These are phyloP conservation scores for Paradoxurus hermaphroditus DNA, from an alignment of 2,113 vertebrate species.

Conservation along the genomic window DNA sequence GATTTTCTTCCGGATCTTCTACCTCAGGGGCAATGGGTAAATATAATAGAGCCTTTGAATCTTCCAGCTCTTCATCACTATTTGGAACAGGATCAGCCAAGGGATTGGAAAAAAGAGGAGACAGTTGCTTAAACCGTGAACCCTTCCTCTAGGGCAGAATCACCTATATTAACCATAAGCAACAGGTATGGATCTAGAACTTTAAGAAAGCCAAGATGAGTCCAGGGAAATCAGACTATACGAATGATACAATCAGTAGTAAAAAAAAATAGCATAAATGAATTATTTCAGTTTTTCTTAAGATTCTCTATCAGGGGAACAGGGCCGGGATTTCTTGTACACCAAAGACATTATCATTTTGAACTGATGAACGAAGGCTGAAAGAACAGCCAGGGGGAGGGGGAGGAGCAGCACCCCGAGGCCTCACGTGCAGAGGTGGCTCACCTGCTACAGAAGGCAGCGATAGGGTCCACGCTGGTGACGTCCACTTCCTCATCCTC, in stretches of 20 bases:
- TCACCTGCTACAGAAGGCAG: constrained; percentile 97
- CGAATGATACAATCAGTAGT: background rate
- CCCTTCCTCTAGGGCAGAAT: constrained; percentile 58
- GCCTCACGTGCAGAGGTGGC: fast-evolving
- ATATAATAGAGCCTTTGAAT: constrained; percentile 95
- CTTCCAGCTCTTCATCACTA: constrained; percentile 97
- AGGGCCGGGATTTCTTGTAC: background rate
- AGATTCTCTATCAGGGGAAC: background rate
- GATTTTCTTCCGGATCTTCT: constrained; percentile 98
- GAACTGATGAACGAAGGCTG: background rate
- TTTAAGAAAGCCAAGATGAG: background rate
- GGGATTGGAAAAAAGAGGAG: constrained; percentile 74
- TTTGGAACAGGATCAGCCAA: constrained; percentile 67
- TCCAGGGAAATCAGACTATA: background rate
- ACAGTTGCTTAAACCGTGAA: constrained; percentile 73
- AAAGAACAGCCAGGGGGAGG: background rate
- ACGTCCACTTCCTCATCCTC: constrained; percentile 98
- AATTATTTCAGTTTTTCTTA: background rate
- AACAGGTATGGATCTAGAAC: background rate
- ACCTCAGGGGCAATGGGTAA: constrained; percentile 98
- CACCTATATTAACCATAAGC: constrained; percentile 38
- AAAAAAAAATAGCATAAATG: background rate
- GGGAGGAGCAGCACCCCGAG: fast-evolving
- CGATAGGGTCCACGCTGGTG: constrained; percentile 96
- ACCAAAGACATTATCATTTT: background rate